Conservation (phyloP, 2,113 vertebrate genomes). For the Asarcornis scutulata region DNA sequence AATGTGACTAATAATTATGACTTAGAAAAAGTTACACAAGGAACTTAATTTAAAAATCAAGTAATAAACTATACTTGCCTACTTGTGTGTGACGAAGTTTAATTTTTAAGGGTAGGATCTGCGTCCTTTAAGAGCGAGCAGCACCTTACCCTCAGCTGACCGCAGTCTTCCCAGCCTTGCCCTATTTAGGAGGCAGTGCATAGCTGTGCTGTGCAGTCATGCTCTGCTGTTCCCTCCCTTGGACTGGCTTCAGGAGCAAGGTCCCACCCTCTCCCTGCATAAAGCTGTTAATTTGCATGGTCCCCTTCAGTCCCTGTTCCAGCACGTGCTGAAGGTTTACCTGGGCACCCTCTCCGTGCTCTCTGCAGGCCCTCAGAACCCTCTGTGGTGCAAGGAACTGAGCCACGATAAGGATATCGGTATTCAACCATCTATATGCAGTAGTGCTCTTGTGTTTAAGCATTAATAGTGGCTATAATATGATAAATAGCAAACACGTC, state of each 20-base stretch:
- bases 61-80: not conserved
- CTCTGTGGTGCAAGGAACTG: not conserved
- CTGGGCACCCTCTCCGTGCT: not conserved
- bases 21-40: not conserved
- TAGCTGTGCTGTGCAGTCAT: not conserved
- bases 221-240: not conserved
- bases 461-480: not conserved
- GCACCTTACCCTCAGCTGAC: not conserved
- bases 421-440: fast-evolving
- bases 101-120: not conserved
- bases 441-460: not conserved
- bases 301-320: not conserved
- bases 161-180: fast-evolving
- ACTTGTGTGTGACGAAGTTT: not conserved
- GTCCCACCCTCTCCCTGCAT: not conserved
- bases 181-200: not conserved
- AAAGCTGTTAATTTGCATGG: not conserved
- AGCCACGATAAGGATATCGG: not conserved
- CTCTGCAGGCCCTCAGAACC: not conserved
- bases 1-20: not conserved
- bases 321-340: fast-evolving
- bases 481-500: not conserved
- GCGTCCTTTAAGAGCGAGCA: not conserved
- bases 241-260: not conserved
- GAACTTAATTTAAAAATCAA: not conserved